Conservation (phyloP, 2,113 vertebrate species). For the Regulus satrapa region DNA sequence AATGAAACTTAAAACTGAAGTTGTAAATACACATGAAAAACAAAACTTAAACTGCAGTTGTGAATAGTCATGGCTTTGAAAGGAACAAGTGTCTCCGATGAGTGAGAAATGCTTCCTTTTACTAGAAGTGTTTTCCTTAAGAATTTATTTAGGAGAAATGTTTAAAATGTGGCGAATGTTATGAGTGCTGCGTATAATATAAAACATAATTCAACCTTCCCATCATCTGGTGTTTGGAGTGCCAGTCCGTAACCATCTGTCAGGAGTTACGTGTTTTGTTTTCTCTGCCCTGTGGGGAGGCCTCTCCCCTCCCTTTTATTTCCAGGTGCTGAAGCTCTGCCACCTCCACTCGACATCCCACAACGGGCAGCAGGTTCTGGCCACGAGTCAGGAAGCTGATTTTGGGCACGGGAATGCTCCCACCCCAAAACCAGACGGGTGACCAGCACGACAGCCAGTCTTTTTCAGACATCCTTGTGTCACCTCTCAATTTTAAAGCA, state of each 20-base stretch:
- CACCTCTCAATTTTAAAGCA: background rate
- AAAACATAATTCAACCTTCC: background rate
- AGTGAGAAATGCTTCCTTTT: background rate
- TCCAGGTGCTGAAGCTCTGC: background rate
- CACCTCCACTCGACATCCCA: background rate
- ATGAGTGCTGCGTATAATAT: background rate
- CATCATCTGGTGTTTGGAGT: background rate
- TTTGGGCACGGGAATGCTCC: background rate
- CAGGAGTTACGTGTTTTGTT: background rate
- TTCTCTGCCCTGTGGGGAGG: background rate
- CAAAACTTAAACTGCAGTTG: background rate
- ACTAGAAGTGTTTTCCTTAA: background rate
- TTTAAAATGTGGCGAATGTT: background rate
- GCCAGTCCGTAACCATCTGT: background rate
- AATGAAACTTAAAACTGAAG: background rate
- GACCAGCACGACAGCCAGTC: background rate
- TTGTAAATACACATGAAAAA: background rate
- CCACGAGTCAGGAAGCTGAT: fast-evolving
- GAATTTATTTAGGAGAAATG: background rate
- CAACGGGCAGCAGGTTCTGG: background rate
- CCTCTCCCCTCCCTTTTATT: background rate
- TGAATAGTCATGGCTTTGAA: background rate
- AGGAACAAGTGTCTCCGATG: background rate
- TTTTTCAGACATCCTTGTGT: background rate
- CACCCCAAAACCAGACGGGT: background rate